Evolutionary conservation across 2,113 vertebrate genomes (phyloP).

Genomic region (Grus americana): DNA sequence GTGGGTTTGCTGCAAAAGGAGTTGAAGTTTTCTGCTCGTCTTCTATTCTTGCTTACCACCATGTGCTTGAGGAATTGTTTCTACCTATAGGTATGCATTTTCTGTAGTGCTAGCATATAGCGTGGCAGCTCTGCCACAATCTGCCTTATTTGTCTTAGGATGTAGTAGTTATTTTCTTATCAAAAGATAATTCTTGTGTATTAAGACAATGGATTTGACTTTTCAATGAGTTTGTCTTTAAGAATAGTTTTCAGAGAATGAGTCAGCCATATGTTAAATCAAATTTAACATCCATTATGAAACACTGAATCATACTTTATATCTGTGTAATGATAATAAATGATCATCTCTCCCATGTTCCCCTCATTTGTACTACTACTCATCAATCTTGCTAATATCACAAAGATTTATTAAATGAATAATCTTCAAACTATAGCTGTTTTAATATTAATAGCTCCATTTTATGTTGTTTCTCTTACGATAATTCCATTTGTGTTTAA

Average conservation of each 20-base stretch:
- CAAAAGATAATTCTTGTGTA: constrained; percentile 50
- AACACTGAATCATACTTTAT: constrained; percentile 80
- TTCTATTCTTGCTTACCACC: neutral
- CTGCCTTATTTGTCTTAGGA: constrained; percentile 42
- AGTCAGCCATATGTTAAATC: constrained; percentile 82
- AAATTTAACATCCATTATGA: constrained; percentile 82
- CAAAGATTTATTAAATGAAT: constrained; percentile 80
- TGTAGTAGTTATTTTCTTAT: constrained; percentile 40
- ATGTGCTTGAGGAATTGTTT: neutral
- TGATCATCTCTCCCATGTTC: constrained; percentile 73
- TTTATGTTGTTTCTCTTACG: constrained; percentile 73
- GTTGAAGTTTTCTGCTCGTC: fast-evolving
- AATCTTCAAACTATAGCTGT: constrained; percentile 72
- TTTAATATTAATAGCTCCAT: constrained; percentile 78
- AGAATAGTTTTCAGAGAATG: constrained; percentile 75
- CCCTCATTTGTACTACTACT: constrained; percentile 73
- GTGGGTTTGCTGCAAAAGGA: neutral
- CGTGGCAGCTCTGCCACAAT: neutral
- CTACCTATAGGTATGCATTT: neutral
- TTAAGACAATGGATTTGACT: constrained; percentile 76
- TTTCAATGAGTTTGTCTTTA: constrained; percentile 77
- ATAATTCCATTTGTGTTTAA: constrained; percentile 69
- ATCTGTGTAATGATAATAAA: constrained; percentile 82
- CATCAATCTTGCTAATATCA: constrained; percentile 80
- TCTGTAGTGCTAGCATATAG: neutral